Evolutionary conservation across 2,888 invertebrate genomes (phyloP).

Genomic region (Amphipyra tragopoginis): DNA sequence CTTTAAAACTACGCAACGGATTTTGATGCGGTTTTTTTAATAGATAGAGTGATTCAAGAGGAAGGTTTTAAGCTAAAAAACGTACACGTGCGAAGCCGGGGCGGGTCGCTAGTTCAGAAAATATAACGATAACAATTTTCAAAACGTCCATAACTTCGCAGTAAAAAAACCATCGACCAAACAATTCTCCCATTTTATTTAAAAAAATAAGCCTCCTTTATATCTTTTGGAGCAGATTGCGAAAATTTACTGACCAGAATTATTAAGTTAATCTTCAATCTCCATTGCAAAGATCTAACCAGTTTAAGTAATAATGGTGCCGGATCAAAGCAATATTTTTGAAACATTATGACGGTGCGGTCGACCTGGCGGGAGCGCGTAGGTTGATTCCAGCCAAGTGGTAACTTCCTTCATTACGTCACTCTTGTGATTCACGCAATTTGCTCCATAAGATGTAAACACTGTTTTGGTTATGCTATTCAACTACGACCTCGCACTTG

Average conservation of each 20-base stretch:
- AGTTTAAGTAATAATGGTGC: conserved; percentile 68
- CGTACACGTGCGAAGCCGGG: too few species aligned
- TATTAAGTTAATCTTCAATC: conserved; percentile 68
- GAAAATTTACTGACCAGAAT: conserved; percentile 64
- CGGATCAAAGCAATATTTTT: conserved; percentile 75
- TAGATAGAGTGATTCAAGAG: too few species aligned
- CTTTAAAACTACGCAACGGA: too few species aligned
- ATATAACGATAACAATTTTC: not conserved
- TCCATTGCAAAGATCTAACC: conserved; percentile 66
- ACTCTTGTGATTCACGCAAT: conserved; percentile 82
- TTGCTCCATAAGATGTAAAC: conserved; percentile 72
- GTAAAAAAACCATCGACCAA: conserved; percentile 27
- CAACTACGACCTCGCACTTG: conserved; percentile 74
- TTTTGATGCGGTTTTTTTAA: too few species aligned
- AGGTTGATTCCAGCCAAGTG: conserved; percentile 81
- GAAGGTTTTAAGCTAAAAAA: too few species aligned
- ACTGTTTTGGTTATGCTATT: conserved; percentile 68
- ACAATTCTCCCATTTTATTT: conserved; percentile 40
- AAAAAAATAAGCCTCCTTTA: conserved; percentile 45
- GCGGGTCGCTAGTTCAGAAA: too few species aligned
- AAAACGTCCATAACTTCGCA: conserved; percentile 12
- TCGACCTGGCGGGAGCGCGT: conserved; percentile 76
- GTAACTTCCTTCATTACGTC: conserved; percentile 87
- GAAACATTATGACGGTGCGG: conserved; percentile 69
- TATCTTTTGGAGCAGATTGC: conserved; percentile 49